Conservation (phyloP, 2,797 vertebrate genomes). For the Pangasius macronema region DNA sequence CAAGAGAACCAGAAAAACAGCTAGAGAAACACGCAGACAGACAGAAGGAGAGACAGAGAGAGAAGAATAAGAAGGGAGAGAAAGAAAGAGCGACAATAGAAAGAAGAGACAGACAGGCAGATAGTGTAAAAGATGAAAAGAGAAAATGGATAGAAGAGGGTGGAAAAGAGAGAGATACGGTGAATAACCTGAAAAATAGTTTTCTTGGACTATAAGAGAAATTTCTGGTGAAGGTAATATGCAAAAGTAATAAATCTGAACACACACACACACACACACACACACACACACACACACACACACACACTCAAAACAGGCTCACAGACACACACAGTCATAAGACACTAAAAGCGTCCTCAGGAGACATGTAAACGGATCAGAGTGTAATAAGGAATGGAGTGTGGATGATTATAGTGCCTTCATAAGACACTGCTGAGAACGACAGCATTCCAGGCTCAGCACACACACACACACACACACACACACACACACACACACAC, state of each 20-base stretch:
- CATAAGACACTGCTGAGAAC: not conserved
- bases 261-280: conserved; percentile 11
- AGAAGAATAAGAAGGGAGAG: too few species aligned
- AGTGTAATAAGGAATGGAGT: conserved; percentile 38
- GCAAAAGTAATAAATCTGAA: conserved; percentile 4
- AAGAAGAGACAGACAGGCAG: not conserved
- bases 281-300: conserved; percentile 12
- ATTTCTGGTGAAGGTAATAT: not conserved
- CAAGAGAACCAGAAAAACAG: not conserved
- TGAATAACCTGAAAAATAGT: not conserved
- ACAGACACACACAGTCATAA: conserved; percentile 7
- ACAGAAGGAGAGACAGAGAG: not conserved
- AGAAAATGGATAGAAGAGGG: not conserved
- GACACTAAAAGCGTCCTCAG: not conserved
- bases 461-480: conserved; percentile 10
- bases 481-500: conserved; percentile 12
- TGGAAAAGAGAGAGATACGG: not conserved
- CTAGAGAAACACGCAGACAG: not conserved
- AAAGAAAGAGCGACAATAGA: not conserved
- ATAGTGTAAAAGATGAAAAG: not conserved
- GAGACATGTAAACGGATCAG: conserved; percentile 35
- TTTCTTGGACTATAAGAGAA: not conserved
- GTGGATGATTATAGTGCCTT: conserved; percentile 39
- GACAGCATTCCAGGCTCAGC: conserved; percentile 25
- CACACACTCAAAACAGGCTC: not conserved